Conservation (phyloP, 2,113 vertebrate genomes). For the Pelobates fuscus region DNA sequence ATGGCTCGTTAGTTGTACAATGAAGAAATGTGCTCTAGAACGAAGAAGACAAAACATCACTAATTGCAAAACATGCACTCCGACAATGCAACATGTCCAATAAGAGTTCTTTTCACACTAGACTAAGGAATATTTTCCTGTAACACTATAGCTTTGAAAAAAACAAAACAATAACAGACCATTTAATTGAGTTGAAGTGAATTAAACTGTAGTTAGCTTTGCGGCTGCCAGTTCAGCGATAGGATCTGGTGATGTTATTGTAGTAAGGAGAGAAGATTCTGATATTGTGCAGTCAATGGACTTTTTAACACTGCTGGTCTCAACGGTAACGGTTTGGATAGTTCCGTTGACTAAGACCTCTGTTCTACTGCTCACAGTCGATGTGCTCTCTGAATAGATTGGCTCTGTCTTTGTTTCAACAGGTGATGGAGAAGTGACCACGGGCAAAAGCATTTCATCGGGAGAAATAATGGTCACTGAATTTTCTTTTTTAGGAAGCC, state of each 20-base stretch:
- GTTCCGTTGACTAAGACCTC: slow-evolving; percentile 10
- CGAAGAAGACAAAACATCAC: too few species aligned
- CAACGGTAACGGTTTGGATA: slow-evolving; percentile 4
- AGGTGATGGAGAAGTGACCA: neutral
- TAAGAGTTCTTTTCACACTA: too few species aligned
- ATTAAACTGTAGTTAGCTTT: neutral
- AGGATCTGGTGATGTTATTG: neutral
- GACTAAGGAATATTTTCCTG: too few species aligned
- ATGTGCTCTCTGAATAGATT: neutral
- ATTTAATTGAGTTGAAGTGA: too few species aligned
- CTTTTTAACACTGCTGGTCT: neutral
- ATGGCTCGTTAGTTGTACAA: too few species aligned
- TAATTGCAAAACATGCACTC: too few species aligned
- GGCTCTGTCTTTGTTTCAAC: neutral
- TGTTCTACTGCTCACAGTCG: neutral
- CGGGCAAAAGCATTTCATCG: slow-evolving; percentile 46
- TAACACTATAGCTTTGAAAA: too few species aligned
- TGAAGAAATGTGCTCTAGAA: too few species aligned
- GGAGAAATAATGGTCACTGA: slow-evolving; percentile 56
- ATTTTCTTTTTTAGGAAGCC: slow-evolving; percentile 82
- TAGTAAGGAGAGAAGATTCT: neutral
- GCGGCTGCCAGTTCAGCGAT: neutral
- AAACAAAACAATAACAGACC: too few species aligned
- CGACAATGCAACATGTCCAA: too few species aligned
- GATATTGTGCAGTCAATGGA: neutral